Evolutionary conservation across 2,888 invertebrate genomes (phyloP).

Genomic region (Noctua janthe): DNA sequence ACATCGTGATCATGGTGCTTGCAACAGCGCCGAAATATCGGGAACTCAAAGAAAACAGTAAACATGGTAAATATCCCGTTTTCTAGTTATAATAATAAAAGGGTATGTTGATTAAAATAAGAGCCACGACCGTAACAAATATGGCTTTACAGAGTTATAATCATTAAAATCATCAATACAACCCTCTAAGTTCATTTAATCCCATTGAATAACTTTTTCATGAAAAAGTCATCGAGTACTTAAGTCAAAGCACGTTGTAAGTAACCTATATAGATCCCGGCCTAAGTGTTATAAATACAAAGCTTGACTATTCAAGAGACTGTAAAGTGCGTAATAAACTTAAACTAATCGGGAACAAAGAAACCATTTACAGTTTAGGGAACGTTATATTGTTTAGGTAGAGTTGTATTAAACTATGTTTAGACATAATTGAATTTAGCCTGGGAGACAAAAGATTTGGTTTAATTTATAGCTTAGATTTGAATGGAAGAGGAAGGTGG

Average conservation of each 20-base stretch:
- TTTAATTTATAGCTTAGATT: background rate
- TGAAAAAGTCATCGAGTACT: background rate
- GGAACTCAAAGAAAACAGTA: no score
- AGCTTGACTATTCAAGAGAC: conserved; percentile 15
- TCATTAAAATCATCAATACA: no score
- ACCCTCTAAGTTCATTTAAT: background rate
- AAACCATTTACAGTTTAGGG: conserved; percentile 38
- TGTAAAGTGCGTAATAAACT: conserved; percentile 54
- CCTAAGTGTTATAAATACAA: conserved; percentile 26
- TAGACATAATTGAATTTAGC: conserved; percentile 50
- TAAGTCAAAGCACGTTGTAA: background rate
- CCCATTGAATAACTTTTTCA: background rate
- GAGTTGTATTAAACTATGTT: conserved; percentile 22
- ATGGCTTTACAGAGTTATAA: no score
- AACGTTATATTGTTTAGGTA: conserved; percentile 16
- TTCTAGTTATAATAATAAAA: no score
- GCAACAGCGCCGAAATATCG: no score
- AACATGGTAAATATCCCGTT: no score
- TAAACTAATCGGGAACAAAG: conserved; percentile 42
- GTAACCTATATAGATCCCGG: background rate
- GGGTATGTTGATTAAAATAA: no score
- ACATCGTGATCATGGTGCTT: no score
- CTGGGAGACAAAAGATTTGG: conserved; percentile 21
- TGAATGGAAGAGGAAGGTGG: no score
- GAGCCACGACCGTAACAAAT: no score